A percentile compares a stretch with the other conserved stretches of the same genome.
These are phyloP conservation scores for Cynopterus sphinx DNA, from an alignment of 2,797 vertebrate genomes.

Conservation along the genomic window DNA sequence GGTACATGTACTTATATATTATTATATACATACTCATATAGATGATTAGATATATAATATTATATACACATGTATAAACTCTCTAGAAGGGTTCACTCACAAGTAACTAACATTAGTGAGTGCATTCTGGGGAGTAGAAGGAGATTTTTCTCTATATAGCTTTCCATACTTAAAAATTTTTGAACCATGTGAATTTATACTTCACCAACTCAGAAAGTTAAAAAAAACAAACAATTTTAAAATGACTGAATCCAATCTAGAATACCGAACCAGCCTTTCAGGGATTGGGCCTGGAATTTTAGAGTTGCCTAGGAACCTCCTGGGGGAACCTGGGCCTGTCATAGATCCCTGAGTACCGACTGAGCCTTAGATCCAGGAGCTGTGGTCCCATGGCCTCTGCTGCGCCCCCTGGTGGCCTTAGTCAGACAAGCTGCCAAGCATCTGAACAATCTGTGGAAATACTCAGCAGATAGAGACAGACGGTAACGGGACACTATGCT, in stretches of 20 bases:
- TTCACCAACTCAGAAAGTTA: conserved; percentile 22
- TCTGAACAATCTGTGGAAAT: neutral
- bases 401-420: conserved; percentile 68
- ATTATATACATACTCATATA: neutral
- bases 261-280: neutral
- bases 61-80: neutral
- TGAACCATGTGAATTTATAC: neutral
- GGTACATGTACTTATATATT: neutral
- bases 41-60: neutral
- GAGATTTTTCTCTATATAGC: neutral
- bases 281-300: neutral
- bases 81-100: conserved; percentile 5
- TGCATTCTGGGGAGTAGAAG: neutral
- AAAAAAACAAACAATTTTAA: neutral
- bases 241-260: neutral
- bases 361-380: neutral
- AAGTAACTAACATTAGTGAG: neutral
- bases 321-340: neutral
- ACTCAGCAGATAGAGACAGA: neutral
- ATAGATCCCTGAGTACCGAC: neutral
- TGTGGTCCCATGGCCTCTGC: neutral
- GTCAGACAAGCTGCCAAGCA: neutral
- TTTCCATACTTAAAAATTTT: neutral
- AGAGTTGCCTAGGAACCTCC: neutral
- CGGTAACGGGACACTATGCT: neutral